Base-by-base conservation (phyloP, 2,113 vertebrate genomes). In the pig (Sus scrofa) region DNA sequence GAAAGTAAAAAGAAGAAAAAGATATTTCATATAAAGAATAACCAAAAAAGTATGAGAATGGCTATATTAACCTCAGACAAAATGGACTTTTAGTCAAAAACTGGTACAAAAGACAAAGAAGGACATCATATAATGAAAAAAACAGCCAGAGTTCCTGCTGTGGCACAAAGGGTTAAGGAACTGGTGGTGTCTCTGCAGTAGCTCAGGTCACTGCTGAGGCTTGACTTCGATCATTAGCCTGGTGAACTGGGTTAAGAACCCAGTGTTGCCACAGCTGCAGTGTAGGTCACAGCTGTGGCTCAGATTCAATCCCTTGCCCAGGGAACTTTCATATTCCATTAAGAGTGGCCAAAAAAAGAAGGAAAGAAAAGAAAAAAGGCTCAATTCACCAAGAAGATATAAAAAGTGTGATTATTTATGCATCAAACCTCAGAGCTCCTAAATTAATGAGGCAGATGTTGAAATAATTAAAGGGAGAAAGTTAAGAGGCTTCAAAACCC, bases 81-180 rank as follows among this genome's bases (percentile, higher is more conserved):
- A 86, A 91, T 19, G 71, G 92, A 81, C n/a, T 62, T 62, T 70
- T 71, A 71, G 58, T 71, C 13, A 79, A 70, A 79, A 87, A 87
- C 32, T 32, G 32, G 60, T 78, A 78, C 1, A 77, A 93, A 22
- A 50, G 34, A 67, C 74, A 78, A 63, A 67, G 32, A 68, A 87
- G 37, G 32, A 50, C 32, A 60, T 60, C 8, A 52, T 71, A 81
- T 18, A 87, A 87, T 39, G 56, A 73, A 20, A 32, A 91, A 81
- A 91, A n/a, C n/a, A n/a, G n/a, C n/a, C n/a, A n/a, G 19, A 19
- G 27, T 44, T 44, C 44, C 44, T 44, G 44, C 44, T 44, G 44
- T 44, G 44, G 44, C 44, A 44, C 44, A 44, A 44, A 44, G 44
- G 44, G 44, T 44, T 44, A 44, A 44, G 44, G 44, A 44, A 44